Evolutionary conservation across 2,888 invertebrate genomes (phyloP), one percentile per base, ranked within the genome.

Genomic region (Parelbella ahira): DNA sequence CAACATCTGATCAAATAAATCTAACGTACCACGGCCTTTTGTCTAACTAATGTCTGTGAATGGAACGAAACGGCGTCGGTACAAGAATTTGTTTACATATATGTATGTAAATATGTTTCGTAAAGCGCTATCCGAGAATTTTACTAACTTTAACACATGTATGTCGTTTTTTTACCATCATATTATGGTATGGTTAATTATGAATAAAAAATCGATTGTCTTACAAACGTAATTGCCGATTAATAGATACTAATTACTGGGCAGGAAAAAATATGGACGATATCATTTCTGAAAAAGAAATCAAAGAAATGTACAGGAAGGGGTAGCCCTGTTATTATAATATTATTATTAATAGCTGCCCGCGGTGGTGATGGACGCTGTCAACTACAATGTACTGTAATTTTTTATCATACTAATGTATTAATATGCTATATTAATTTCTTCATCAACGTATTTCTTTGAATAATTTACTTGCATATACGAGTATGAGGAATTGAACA

Each of bases 1-100:
- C 63, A 64, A 69, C 86, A 84, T 53, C 81, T 84, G 84, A 69
- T 68, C 64, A 80, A 83, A 84, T 77, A 83, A 84, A 84, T 84
- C 84, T 71, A 75, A 58, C 45, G 47, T 44, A 46, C 49, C 51
- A 54, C n/a, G n/a, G 50, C 38, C 57, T 53, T 56, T 63, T 60
- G 63, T 65, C 51, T 48, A 50, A 50, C 49, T 30, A 19, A 19
- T 19, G 45, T 41, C 47, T 53, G 54, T 55, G 45, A 46, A 48
- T 44, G 45, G 50, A 54, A 53, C 49, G 51, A 42, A 44, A 46
- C 46, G 49, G 44, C 37, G 39, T 29, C 44, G 21, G 37, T 45
- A 50, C 44, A 45, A 51, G 50, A 59, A 49, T 50, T 50, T 54
- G 51, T 56, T 56, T 60, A 50, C 50, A 33, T 27, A 48, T n/a